Evolutionary conservation across 1,140 invertebrate species (phyloP).

Genomic region (Sitobion miscanthi): DNA sequence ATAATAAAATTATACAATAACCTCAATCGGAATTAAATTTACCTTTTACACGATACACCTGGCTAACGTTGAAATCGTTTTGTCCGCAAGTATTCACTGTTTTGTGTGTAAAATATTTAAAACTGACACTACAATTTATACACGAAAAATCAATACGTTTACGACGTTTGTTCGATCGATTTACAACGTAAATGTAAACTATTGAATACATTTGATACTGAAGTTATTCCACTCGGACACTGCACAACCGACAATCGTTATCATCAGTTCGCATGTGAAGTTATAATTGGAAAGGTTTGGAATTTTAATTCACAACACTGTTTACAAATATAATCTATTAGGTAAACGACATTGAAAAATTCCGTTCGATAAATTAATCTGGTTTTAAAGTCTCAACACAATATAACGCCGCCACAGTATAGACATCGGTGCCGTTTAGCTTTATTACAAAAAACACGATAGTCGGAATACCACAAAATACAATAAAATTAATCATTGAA

Average conservation of each 20-base stretch:
- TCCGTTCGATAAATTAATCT: not conserved
- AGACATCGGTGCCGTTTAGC: not conserved
- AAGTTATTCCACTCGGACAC: not conserved
- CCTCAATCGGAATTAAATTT: not conserved
- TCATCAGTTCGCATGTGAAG: not conserved
- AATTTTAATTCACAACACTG: slow-evolving; percentile 14
- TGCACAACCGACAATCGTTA: not conserved
- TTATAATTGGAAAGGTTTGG: slow-evolving; percentile 29
- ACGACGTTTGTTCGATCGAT: not conserved
- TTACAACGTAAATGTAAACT: slow-evolving; percentile 28
- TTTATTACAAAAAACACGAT: not conserved
- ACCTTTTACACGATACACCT: slow-evolving; percentile 31
- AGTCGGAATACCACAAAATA: not conserved
- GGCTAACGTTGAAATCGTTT: not conserved
- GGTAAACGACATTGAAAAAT: not conserved
- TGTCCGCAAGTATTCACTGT: not conserved
- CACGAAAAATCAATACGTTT: not conserved
- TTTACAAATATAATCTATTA: slow-evolving; percentile 11
- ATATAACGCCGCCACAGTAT: not conserved
- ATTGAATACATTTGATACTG: slow-evolving; percentile 42
- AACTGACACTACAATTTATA: not conserved
- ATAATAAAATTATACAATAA: not conserved
- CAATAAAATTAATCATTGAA: not conserved
- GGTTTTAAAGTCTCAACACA: not conserved
- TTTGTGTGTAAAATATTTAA: slow-evolving; percentile 1